Evolutionary conservation across 37 sponge, comb jelly and placozoan species (phyloP), one percentile per base, ranked within the genome.

Genomic region (Spongilla lacustris): DNA sequence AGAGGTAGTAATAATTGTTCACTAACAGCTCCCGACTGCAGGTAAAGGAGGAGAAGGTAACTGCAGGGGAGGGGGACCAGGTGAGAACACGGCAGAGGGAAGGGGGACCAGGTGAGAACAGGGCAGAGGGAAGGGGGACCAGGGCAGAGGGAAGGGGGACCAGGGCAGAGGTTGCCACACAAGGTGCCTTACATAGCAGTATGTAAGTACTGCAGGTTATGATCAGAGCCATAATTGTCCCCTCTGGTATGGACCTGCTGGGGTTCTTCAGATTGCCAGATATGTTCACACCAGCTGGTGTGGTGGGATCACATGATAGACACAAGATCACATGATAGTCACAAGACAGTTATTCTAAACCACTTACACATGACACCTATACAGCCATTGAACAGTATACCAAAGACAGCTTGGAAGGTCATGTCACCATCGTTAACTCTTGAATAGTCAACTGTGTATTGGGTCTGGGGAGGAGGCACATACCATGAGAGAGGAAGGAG

Each of bases 221-320:
- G 21, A 79, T 89, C 78, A 92, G 92, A 26, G 99, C 96, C 24
- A 90, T 67, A 0, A 98, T 80, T 17, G 99, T 98, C 2, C 99
- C 99, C 38, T 89, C 78, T 19, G 99, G 99, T n/a, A 98, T 98
- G 73, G 99, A 67, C 30, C 79, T 83, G 76, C 99, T 96, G 12
- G 99, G 98, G 83, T 95, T 95, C 84, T 95, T 96, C 73, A 98
- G 84, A 67, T 98, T 97, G 37, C 97, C 99, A 26, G 97, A 97
- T 75, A 98, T 98, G 82, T 98, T 98, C 46, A 97, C 97, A 76
- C 99, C 99, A 86, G 97, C 98, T 96, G 83, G 21, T n/a, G n/a
- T n/a, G n/a, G n/a, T n/a, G n/a, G n/a, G n/a, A n/a, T n/a, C n/a
- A n/a, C n/a, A n/a, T n/a, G n/a, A n/a, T n/a, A n/a, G n/a, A n/a